phyloP scores from a whole-genome alignment of 37 sponge, comb jelly and placozoan genomes.

The Oscarella lobularis region DNA sequence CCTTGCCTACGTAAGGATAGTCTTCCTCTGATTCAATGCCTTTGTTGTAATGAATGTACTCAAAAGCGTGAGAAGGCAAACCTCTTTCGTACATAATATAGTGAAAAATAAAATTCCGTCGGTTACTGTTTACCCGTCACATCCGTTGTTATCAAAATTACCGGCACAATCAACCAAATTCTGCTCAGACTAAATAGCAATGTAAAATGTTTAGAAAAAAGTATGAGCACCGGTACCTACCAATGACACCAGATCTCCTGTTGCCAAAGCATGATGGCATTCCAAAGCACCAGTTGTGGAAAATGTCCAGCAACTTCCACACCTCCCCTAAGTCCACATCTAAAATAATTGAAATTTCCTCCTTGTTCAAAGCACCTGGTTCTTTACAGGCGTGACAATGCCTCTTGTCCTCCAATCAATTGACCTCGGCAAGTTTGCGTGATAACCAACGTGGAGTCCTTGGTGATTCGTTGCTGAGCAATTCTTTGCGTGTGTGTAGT shows the following conservation, averaged over 20 bases:
- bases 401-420: slow-evolving; percentile 50
- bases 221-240: slow-evolving; percentile 11
- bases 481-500: too few species aligned
- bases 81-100: slow-evolving; percentile 19
- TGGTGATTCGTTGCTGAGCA: too few species aligned
- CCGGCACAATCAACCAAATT: slow-evolving; percentile 58
- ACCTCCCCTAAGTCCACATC: slow-evolving; percentile 27
- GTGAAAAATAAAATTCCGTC: not conserved
- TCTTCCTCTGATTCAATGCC: slow-evolving; percentile 40
- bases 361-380: slow-evolving; percentile 62
- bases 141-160: slow-evolving; percentile 59
- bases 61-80: slow-evolving; percentile 64
- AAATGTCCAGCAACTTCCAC: slow-evolving; percentile 72
- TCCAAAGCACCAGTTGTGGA: slow-evolving; percentile 64
- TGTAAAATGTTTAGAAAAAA: slow-evolving; percentile 7
- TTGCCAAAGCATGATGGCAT: slow-evolving; percentile 52
- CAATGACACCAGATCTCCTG: slow-evolving; percentile 36
- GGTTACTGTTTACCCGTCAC: slow-evolving; percentile 34
- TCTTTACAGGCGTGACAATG: slow-evolving; percentile 53
- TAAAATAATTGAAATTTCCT: not conserved
- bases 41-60: slow-evolving; percentile 51
- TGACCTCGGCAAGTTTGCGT: slow-evolving; percentile 18
- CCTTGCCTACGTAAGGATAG: slow-evolving; percentile 36
- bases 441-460: not conserved
- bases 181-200: slow-evolving; percentile 38